Evolutionary conservation across 2,888 invertebrate species (phyloP).

Genomic region (Drosophila nr. fundita): DNA sequence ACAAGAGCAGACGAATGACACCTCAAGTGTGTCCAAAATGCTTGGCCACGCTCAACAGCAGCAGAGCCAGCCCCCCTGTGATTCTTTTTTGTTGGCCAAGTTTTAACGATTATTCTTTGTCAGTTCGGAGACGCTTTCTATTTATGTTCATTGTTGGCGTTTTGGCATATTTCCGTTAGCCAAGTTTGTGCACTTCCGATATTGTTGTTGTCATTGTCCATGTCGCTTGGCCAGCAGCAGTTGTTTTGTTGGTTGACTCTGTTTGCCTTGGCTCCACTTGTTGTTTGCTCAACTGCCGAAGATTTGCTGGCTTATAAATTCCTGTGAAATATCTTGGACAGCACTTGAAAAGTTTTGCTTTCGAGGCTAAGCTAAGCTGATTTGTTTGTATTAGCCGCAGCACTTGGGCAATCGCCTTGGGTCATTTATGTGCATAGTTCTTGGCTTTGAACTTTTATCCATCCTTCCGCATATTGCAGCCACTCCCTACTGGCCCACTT

Average conservation of each 20-base stretch:
- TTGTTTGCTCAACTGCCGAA: constrained; percentile 53
- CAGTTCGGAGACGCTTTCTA: constrained; percentile 57
- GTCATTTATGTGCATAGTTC: constrained; percentile 76
- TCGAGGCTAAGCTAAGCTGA: constrained; percentile 12
- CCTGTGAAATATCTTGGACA: constrained; percentile 72
- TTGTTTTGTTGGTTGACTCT: constrained; percentile 31
- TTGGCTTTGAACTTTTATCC: constrained; percentile 62
- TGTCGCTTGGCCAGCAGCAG: constrained; percentile 48
- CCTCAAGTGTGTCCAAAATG: constrained; percentile 57
- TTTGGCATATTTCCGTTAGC: constrained; percentile 70
- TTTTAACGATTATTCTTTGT: constrained; percentile 65
- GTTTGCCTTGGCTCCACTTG: constrained; percentile 44
- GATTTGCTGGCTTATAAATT: constrained; percentile 78
- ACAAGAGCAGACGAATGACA: constrained; percentile 73
- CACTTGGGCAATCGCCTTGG: constrained; percentile 48
- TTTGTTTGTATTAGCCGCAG: constrained; percentile 68
- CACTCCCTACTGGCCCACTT: not conserved
- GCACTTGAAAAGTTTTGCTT: constrained; percentile 73
- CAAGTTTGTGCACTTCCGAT: constrained; percentile 68
- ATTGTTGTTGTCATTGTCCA: constrained; percentile 15
- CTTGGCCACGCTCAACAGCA: constrained; percentile 21
- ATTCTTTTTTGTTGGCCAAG: constrained; percentile 39
- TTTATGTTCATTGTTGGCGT: constrained; percentile 57
- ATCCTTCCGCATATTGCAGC: not conserved
- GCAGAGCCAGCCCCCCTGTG: not conserved